Evolutionary conservation across 2,113 vertebrate species (phyloP), one percentile per base, ranked within the genome.

Genomic region (Nanorana parkeri): DNA sequence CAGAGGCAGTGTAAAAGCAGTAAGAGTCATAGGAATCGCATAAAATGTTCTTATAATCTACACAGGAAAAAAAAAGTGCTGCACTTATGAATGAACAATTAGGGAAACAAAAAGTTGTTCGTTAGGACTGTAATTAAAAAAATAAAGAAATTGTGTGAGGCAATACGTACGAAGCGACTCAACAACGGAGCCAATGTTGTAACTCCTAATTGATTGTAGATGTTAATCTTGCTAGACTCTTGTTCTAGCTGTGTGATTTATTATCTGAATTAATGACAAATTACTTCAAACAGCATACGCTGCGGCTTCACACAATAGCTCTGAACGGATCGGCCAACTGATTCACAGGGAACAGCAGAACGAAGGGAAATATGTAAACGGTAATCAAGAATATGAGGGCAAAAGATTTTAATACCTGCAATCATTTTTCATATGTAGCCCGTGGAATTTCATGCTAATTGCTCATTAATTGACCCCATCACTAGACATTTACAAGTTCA

Each of bases 131-230:
- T 2, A 60, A 60, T 21, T 60, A 21, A 54, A 54, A n/a, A 54
- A 67, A n/a, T 29, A n/a, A 73, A 32, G n/a, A 73, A 73, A 29
- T 11, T 47, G 41, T 10, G 41, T 47, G 13, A 17, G 0, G 21
- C 20, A 11, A 60, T 60, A 60, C 58, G 10, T 60, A 89, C 88
- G 85, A 77, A 77, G 84, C 84, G 87, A 86, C 84, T 87, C 87
- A 89, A 89, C 58, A 87, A 86, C 85, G 85, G 89, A 89, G 85
- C 86, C 86, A 86, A 88, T 86, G 86, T 75, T 87, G 88, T 91
- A 90, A 91, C 89, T 91, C 89, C 88, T 91, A 89, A 89, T 89
- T 90, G 90, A 92, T 90, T 89, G 86, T 88, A 88, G 89, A 91
- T 91, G 87, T 90, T 91, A 89, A 91, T 91, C 90, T 90, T 85